phyloP scores from a whole-genome alignment of 2,797 vertebrate genomes.

The Hyperoplus lanceolatus region DNA sequence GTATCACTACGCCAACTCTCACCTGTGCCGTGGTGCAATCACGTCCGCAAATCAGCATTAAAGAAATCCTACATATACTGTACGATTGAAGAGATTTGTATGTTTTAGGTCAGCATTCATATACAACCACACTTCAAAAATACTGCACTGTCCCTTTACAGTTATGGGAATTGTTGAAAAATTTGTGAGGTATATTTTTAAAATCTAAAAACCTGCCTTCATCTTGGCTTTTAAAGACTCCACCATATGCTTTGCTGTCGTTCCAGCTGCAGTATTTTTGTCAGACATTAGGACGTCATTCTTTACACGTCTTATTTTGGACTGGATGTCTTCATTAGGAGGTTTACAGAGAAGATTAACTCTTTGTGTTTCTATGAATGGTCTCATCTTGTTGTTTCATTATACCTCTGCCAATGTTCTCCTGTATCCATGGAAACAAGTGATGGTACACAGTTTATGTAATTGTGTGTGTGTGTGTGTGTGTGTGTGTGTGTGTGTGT shows the following conservation, averaged over 20 bases:
- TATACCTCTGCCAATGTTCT: slow-evolving; percentile 14
- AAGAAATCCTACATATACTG: too few species aligned
- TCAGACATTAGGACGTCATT: background rate
- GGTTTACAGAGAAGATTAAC: slow-evolving; percentile 30
- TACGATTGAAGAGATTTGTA: too few species aligned
- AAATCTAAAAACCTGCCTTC: background rate
- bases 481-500: background rate
- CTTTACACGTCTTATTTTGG: background rate
- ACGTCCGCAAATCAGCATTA: too few species aligned
- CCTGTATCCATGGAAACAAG: slow-evolving; percentile 47
- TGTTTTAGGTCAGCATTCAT: too few species aligned
- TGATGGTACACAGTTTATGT: background rate
- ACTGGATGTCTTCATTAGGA: slow-evolving; percentile 13
- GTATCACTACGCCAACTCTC: too few species aligned
- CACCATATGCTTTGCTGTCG: background rate
- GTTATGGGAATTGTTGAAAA: background rate
- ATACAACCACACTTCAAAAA: too few species aligned
- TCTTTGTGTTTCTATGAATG: slow-evolving; percentile 1
- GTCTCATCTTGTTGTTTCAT: background rate
- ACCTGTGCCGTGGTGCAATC: too few species aligned
- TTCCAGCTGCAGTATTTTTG: background rate
- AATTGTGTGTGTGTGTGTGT: slow-evolving; percentile 18
- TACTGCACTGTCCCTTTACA: too few species aligned
- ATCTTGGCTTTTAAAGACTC: background rate
- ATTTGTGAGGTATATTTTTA: background rate